Evolutionary conservation across 2,797 vertebrate genomes (phyloP).

Genomic region (Geotrypetes seraphini): DNA sequence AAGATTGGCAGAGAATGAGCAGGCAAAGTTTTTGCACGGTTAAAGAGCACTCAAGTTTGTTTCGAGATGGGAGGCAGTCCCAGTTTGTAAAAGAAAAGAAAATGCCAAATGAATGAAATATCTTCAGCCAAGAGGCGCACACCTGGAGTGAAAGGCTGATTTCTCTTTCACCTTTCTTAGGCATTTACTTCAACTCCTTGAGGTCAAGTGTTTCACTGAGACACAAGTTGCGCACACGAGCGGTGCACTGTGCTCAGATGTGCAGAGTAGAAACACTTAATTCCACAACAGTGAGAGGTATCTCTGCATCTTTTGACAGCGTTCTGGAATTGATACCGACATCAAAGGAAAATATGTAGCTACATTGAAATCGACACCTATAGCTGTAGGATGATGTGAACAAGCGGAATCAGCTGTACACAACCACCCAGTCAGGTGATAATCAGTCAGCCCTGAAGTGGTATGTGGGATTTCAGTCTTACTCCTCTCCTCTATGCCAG

Average conservation of each 20-base stretch:
- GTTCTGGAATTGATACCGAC: background rate
- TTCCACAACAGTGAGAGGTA: background rate
- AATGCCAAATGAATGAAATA: background rate
- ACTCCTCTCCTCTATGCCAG: background rate
- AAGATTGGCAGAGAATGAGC: no score
- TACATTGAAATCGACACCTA: slow-evolving; percentile 6
- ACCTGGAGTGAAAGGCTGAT: background rate
- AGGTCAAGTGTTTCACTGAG: background rate
- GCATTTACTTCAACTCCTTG: background rate
- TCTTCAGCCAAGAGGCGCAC: background rate
- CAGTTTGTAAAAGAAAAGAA: background rate
- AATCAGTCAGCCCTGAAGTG: background rate
- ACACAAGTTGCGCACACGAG: background rate
- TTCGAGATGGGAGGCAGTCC: background rate
- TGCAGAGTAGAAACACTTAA: background rate
- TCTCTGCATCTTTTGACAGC: background rate
- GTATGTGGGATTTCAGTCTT: no score
- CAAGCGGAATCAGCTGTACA: background rate
- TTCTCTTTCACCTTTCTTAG: background rate
- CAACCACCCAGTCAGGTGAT: background rate
- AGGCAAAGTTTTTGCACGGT: background rate
- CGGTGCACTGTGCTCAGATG: background rate
- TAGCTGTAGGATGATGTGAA: background rate
- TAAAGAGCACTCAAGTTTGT: background rate
- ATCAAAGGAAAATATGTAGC: background rate